Evolutionary conservation across 2,113 vertebrate genomes (phyloP).

Genomic region (Oreocharis arfaki): DNA sequence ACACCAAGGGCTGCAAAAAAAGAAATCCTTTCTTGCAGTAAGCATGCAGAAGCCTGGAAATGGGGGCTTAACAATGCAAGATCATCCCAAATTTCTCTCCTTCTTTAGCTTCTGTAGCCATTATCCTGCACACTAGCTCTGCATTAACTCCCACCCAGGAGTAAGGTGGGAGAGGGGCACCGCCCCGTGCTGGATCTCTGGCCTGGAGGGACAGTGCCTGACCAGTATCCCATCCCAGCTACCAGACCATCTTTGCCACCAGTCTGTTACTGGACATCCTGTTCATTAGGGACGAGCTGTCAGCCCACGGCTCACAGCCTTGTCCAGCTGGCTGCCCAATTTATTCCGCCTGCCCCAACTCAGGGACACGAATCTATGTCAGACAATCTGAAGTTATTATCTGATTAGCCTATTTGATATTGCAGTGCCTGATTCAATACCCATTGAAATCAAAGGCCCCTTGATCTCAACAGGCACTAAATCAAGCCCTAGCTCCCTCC

Average conservation of each 20-base stretch:
- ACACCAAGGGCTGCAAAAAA: background rate
- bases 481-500: constrained; percentile 14
- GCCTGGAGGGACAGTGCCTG: background rate
- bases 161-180: background rate
- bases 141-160: background rate
- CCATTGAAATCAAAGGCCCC: constrained; percentile 50
- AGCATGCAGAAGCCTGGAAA: background rate
- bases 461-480: constrained; percentile 50
- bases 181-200: background rate
- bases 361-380: background rate
- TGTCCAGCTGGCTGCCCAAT: constrained; percentile 18
- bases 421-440: constrained; percentile 34
- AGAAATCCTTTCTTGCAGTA: background rate
- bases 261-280: background rate
- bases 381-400: constrained; percentile 20
- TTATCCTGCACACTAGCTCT: background rate
- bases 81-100: background rate
- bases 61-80: background rate
- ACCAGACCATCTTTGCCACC: background rate
- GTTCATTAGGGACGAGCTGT: accelerated
- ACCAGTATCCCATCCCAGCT: background rate
- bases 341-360: background rate
- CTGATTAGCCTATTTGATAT: constrained; percentile 52
- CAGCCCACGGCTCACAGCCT: background rate
- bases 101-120: background rate